These are phyloP conservation scores for Junonia oenone DNA, from an alignment of 2,888 invertebrate species.

Conservation along the genomic window DNA sequence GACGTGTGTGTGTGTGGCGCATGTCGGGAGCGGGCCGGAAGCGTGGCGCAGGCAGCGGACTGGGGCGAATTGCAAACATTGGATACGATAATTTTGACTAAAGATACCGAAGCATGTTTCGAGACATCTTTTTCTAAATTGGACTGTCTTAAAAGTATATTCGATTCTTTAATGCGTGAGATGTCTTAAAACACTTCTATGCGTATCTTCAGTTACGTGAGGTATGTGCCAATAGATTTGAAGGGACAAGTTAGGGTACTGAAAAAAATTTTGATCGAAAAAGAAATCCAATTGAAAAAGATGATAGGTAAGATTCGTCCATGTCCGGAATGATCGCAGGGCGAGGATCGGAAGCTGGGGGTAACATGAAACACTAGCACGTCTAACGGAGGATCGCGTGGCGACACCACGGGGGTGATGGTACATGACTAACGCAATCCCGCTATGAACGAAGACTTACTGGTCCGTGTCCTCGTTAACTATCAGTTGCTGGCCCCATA, in stretches of 20 bases:
- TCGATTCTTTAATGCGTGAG: background rate
- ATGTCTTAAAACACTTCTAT: conserved; percentile 13
- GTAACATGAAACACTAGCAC: conserved; percentile 59
- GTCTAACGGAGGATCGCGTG: conserved; percentile 56
- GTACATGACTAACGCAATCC: conserved; percentile 51
- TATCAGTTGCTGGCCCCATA: conserved; percentile 98
- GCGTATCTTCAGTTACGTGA: conserved; percentile 8
- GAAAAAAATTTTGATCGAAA: conserved; percentile 2
- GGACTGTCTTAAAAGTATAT: background rate
- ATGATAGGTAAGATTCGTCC: conserved; percentile 39
- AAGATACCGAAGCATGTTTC: conserved; percentile 13
- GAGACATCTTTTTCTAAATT: conserved; percentile 2
- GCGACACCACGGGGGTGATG: conserved; percentile 50
- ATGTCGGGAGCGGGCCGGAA: conserved; percentile 34
- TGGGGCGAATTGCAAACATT: conserved; percentile 33
- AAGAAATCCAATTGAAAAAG: background rate
- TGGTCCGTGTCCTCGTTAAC: conserved; percentile 98
- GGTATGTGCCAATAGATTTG: conserved; percentile 5
- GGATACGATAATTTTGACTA: background rate
- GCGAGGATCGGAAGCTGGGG: conserved; percentile 49
- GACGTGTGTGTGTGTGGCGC: conserved; percentile 36
- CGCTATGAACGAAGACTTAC: conserved; percentile 84
- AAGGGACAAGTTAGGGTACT: background rate
- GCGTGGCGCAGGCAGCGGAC: conserved; percentile 43
- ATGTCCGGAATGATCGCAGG: conserved; percentile 43